phyloP scores from a whole-genome alignment of 1,140 invertebrate species.

The Antheraea pernyi region DNA sequence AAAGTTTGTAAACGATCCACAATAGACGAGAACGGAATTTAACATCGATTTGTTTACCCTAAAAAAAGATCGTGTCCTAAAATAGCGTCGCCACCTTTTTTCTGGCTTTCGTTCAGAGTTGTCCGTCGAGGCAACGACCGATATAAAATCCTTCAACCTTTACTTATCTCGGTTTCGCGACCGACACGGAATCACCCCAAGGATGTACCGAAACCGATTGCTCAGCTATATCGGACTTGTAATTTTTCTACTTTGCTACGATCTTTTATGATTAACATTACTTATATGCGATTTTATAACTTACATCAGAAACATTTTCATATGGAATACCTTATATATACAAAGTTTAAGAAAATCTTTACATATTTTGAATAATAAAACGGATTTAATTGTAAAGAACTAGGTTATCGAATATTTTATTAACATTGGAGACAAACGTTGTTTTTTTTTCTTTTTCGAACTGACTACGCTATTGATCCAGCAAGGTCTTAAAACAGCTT shows the following conservation, averaged over 20 bases:
- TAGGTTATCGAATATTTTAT: too few relatives aligned
- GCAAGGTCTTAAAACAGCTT: too few relatives aligned
- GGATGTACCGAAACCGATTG: constrained; percentile 52
- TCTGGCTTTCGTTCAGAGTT: not conserved
- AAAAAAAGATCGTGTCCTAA: constrained; percentile 3
- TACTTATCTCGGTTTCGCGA: constrained; percentile 57
- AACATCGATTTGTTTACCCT: not conserved
- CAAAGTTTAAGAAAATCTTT: too few relatives aligned
- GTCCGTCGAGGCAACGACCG: constrained; percentile 6
- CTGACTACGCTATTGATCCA: too few relatives aligned
- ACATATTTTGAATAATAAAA: too few relatives aligned
- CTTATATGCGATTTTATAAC: not conserved
- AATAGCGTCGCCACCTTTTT: not conserved
- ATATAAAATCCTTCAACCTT: constrained; percentile 28
- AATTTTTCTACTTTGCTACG: constrained; percentile 50
- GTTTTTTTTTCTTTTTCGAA: too few relatives aligned
- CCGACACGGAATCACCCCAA: constrained; percentile 49
- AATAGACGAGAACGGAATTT: not conserved
- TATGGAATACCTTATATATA: too few relatives aligned
- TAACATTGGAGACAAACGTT: too few relatives aligned
- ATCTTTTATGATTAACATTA: not conserved
- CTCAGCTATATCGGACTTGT: constrained; percentile 45
- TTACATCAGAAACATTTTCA: too few relatives aligned
- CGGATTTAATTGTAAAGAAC: too few relatives aligned
- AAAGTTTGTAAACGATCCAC: not conserved